These are phyloP conservation scores for Andrena bucephala DNA, from an alignment of 2,888 invertebrate genomes.

Conservation along the genomic window DNA sequence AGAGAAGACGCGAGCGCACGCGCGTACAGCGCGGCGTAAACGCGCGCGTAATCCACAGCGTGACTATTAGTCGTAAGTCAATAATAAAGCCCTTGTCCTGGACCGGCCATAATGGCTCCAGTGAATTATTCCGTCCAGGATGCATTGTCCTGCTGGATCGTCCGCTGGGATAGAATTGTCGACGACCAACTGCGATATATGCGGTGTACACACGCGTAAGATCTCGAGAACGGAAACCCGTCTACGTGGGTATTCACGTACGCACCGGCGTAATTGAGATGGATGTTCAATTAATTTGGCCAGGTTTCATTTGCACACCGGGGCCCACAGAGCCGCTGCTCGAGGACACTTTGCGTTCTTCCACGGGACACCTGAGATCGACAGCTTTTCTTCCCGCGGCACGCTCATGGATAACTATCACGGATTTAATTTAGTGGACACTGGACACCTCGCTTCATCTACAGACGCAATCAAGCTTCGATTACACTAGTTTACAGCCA, in stretches of 20 bases:
- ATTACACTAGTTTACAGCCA: no score
- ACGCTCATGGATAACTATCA: constrained; percentile 11
- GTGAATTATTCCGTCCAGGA: constrained; percentile 79
- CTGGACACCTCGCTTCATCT: no score
- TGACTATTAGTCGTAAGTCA: constrained; percentile 84
- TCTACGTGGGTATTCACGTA: constrained; percentile 66
- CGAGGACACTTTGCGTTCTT: constrained; percentile 28
- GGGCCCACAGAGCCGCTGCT: background rate
- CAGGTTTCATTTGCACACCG: constrained; percentile 69
- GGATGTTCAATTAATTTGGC: constrained; percentile 78
- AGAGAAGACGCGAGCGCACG: constrained; percentile 50
- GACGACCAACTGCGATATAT: constrained; percentile 56
- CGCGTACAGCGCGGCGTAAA: constrained; percentile 50
- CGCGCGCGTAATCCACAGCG: constrained; percentile 77
- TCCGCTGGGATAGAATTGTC: constrained; percentile 79
- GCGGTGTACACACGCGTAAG: constrained; percentile 53
- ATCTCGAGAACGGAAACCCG: constrained; percentile 53
- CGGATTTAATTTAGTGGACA: background rate
- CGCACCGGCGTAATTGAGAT: constrained; percentile 79
- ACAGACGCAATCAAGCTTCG: no score
- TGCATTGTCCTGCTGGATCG: constrained; percentile 75
- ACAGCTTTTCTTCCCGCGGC: background rate
- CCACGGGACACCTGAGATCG: constrained; percentile 21
- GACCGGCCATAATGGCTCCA: constrained; percentile 78
- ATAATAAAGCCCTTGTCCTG: constrained; percentile 83